Base-by-base conservation (phyloP, 2,888 invertebrate genomes). In the Eumacrocentrus americanus region DNA sequence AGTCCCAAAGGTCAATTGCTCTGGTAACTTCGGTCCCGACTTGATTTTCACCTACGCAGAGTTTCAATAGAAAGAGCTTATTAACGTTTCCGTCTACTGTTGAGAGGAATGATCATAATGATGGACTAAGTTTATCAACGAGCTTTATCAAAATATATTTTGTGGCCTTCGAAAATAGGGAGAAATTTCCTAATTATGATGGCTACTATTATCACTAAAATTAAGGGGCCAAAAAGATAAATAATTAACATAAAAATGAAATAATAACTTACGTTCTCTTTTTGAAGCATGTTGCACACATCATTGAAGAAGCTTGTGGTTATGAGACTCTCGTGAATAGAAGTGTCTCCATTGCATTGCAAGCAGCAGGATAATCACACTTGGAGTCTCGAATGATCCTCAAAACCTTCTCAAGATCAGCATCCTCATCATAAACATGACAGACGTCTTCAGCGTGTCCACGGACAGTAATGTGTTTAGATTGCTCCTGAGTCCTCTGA, bases 391-490 rank as follows among this genome's bases (percentile, higher is more conserved):
- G 86, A 1, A 96, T 90, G 66, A 98, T 95, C 81, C 89, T 92
- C 67, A 95, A 73, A 0, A 95, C 94, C 81, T 94, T 97, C 0
- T 83, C 82, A 7, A 90, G 83, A 78, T 98, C 94, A 3, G 94
- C 95, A 42, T 95, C 91, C 73, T 89, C 90, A 81, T 99, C 98
- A 78, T 91, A 99, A 0, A 98, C 97, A 78, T 99, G 98, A 75
- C 99, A 99, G 64, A 99, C 90, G 29, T 99, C 99, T 82, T 99
- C 98, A 53, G 98, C 95, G 78, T 99, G 99, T 0, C 99, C 99
- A 68, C 99, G 84, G 0, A 99, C 99, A 0, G 99, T 98, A 72
- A 99, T 98, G 68, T 93, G 92, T 65, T 93, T 90, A 23, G 95
- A 95, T 77, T 94, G 92, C 65, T 90, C 86, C 76, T 95, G 94